Percentiles rank a stretch among this genome's conserved stretches.
Conservation (phyloP, 2,797 vertebrate genomes). For the Lepus townsendii region DNA sequence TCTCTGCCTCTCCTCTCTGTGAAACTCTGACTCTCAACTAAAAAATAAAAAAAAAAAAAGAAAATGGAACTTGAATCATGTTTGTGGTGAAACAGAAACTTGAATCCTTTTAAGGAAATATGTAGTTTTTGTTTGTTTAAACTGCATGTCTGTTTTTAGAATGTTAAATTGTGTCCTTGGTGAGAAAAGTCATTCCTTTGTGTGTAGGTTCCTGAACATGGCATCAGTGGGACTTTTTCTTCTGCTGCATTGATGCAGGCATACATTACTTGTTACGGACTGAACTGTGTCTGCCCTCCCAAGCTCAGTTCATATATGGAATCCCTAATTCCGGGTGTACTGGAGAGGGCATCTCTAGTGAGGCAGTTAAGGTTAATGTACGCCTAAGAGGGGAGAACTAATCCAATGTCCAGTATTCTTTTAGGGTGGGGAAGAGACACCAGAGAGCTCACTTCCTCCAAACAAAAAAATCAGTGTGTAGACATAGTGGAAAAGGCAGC, state of each 20-base stretch:
- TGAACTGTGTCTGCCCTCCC: not conserved
- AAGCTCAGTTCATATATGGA: not conserved
- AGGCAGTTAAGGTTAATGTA: not conserved
- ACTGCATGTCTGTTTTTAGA: not conserved
- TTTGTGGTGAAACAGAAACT: not conserved
- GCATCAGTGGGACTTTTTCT: not conserved
- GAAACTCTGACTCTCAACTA: too few relatives aligned
- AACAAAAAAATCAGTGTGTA: not conserved
- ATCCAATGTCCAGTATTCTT: not conserved
- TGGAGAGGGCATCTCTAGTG: not conserved
- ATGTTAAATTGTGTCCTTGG: not conserved
- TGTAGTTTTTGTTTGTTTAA: not conserved
- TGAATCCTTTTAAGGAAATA: not conserved
- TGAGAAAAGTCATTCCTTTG: not conserved
- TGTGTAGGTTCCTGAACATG: not conserved
- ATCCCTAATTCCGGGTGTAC: not conserved
- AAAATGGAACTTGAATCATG: not conserved
- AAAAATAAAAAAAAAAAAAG: not conserved
- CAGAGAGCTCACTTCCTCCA: not conserved
- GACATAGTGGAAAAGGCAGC: not conserved
- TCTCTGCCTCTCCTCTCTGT: too few relatives aligned
- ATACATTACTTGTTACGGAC: not conserved
- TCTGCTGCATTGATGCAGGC: not conserved
- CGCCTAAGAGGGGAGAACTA: not conserved
- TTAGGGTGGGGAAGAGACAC: not conserved